Percentiles rank a stretch among this genome's conserved stretches.
Conservation (phyloP, 2,888 invertebrate genomes). For the Lepidonotus clava region DNA sequence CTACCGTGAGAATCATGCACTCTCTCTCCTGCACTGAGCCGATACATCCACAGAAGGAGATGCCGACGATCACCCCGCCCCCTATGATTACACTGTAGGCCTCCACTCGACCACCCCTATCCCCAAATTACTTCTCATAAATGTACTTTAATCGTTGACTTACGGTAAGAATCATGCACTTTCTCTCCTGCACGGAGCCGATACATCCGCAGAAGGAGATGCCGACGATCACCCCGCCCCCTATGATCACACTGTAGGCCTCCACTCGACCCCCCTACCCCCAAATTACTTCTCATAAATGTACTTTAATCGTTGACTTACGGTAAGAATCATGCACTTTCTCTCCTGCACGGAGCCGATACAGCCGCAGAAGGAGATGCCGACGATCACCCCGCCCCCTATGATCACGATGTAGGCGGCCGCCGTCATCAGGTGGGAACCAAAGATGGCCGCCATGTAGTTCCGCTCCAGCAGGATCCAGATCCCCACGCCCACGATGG, state of each 20-base stretch:
- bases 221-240: constrained; percentile 61
- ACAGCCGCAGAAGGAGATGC: constrained; percentile 64
- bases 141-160: no score
- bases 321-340: constrained; percentile 59
- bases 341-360: constrained; percentile 63
- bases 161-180: constrained; percentile 59
- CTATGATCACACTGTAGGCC: constrained; percentile 62
- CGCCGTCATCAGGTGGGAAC: constrained; percentile 59
- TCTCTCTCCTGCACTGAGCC: constrained; percentile 62
- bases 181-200: constrained; percentile 62
- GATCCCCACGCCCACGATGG: constrained; percentile 53
- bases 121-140: no score
- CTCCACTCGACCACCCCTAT: no score
- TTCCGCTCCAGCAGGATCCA: constrained; percentile 60
- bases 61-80: constrained; percentile 60
- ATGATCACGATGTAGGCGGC: constrained; percentile 62
- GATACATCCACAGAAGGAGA: constrained; percentile 64
- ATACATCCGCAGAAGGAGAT: constrained; percentile 64
- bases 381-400: constrained; percentile 60
- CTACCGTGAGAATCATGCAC: constrained; percentile 60
- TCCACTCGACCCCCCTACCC: no score
- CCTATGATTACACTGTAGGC: constrained; percentile 62
- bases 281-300: no score
- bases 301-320: no score
- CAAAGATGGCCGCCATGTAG: constrained; percentile 55